These are phyloP conservation scores for Scolopax bukidnonensis DNA, from an alignment of 2,797 vertebrate species.

Conservation along the genomic window DNA sequence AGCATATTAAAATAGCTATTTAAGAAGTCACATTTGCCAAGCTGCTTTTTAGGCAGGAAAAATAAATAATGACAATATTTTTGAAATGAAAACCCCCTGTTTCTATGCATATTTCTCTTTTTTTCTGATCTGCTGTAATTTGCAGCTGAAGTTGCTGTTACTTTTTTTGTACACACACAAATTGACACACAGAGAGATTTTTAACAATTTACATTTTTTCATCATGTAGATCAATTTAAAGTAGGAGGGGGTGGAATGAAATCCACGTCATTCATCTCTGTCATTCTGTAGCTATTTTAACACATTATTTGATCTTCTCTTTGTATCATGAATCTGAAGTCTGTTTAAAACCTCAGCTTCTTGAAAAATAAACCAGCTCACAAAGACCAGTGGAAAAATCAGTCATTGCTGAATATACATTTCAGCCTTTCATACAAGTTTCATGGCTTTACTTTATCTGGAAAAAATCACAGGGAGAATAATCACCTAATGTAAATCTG, in stretches of 20 bases:
- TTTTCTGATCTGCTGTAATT: not conserved
- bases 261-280: not conserved
- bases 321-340: not conserved
- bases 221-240: not conserved
- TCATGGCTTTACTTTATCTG: not conserved
- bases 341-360: not conserved
- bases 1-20: not conserved
- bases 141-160: not conserved
- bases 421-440: not conserved
- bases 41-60: not conserved
- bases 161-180: not conserved
- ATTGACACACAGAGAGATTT: not conserved
- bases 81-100: not conserved
- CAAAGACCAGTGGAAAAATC: not conserved
- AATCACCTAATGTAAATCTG: not conserved
- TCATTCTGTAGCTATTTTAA: conserved; percentile 5
- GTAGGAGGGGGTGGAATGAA: not conserved
- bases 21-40: not conserved
- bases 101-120: not conserved
- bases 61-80: not conserved
- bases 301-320: conserved; percentile 15
- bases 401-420: not conserved
- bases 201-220: conserved; percentile 4
- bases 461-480: not conserved
- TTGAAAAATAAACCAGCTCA: not conserved